Conservation (phyloP, 2,113 vertebrate species). For the Cyprinodon brontotheroides region DNA sequence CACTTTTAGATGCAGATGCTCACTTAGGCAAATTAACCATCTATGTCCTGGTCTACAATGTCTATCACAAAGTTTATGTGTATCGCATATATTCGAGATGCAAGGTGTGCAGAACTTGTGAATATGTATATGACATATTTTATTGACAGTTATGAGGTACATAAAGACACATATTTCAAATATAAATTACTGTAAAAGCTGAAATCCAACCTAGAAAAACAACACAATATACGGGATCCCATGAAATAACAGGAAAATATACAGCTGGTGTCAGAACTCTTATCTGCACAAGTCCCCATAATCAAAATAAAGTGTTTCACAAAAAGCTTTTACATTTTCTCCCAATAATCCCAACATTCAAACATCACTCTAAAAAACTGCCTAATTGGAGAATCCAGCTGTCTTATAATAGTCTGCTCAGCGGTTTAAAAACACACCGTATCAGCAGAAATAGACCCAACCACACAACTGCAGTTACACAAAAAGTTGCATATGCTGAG, state of each 20-base stretch:
- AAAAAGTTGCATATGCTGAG: constrained; percentile 9
- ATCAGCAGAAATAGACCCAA: constrained; percentile 61
- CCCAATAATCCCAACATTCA: constrained; percentile 42
- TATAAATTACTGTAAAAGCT: constrained; percentile 15
- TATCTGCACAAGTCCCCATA: constrained; percentile 18
- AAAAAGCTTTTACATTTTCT: constrained; percentile 31
- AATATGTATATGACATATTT: neutral
- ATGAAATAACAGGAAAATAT: constrained; percentile 4
- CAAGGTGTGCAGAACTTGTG: constrained; percentile 8
- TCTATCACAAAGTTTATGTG: neutral
- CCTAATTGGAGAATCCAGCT: constrained; percentile 66
- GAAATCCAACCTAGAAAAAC: neutral
- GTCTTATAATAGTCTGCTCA: constrained; percentile 61
- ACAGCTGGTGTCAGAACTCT: constrained; percentile 7
- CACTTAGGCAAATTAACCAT: neutral
- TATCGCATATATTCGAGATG: neutral
- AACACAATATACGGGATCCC: neutral
- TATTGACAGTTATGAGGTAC: neutral
- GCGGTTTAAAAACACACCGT: constrained; percentile 59
- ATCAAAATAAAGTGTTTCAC: constrained; percentile 17
- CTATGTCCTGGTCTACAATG: neutral
- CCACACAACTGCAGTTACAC: constrained; percentile 48
- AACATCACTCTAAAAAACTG: constrained; percentile 46
- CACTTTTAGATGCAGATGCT: constrained; percentile 26
- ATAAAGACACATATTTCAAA: constrained; percentile 26